Evolutionary conservation across 2,888 invertebrate genomes (phyloP).

Genomic region (Halictus quadricinctus): DNA sequence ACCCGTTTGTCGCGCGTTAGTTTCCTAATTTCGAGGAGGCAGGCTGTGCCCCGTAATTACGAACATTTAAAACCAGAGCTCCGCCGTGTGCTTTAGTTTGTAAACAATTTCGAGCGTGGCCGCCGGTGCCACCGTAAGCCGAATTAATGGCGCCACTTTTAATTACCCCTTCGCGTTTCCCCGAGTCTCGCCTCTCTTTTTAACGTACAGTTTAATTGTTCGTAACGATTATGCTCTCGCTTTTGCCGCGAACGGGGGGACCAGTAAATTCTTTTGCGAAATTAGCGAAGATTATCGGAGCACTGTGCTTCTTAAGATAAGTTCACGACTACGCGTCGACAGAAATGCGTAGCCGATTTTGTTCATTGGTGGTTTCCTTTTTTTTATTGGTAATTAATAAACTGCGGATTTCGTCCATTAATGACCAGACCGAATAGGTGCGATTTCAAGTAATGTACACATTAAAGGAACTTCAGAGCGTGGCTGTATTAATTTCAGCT

Average conservation of each 20-base stretch:
- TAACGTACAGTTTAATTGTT: slow-evolving; percentile 52
- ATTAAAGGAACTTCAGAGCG: no score
- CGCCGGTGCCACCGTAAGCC: slow-evolving; percentile 26
- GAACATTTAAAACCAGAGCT: slow-evolving; percentile 41
- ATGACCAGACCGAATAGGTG: no score
- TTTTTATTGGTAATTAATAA: no score
- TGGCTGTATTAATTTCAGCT: no score
- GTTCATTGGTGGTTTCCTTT: no score
- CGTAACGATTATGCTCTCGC: slow-evolving; percentile 36
- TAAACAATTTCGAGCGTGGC: slow-evolving; percentile 56
- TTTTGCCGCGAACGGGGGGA: not conserved
- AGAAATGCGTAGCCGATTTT: not conserved
- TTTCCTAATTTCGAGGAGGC: slow-evolving; percentile 39
- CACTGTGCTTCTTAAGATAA: not conserved
- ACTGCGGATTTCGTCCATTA: not conserved
- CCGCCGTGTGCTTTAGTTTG: slow-evolving; percentile 52
- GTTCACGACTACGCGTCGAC: not conserved
- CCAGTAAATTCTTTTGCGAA: not conserved
- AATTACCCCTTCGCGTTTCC: slow-evolving; percentile 49
- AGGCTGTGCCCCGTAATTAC: slow-evolving; percentile 35
- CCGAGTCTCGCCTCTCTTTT: not conserved
- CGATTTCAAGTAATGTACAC: no score
- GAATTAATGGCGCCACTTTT: slow-evolving; percentile 62
- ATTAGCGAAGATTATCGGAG: not conserved
- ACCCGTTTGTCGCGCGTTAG: slow-evolving; percentile 31